Percentiles rank a stretch among this genome's conserved stretches.
These are phyloP conservation scores for Myioborus miniatus DNA, from an alignment of 2,797 vertebrate genomes.

Conservation along the genomic window DNA sequence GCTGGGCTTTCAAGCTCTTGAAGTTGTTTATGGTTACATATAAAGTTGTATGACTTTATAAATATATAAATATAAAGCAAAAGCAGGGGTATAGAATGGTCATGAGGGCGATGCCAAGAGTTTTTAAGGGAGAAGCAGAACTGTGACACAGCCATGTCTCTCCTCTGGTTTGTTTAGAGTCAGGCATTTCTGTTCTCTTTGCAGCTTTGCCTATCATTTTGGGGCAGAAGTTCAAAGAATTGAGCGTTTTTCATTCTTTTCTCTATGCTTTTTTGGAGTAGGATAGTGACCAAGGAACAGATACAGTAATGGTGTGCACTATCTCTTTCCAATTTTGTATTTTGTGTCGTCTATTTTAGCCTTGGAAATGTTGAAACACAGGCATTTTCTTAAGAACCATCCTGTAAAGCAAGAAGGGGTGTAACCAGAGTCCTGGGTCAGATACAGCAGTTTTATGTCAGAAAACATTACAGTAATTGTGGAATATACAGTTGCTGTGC, in stretches of 20 bases:
- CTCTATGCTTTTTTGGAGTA: accelerated
- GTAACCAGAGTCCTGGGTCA: not conserved
- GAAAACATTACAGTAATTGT: slow-evolving; percentile 39
- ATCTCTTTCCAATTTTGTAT: not conserved
- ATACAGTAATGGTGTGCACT: accelerated
- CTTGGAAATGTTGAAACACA: not conserved
- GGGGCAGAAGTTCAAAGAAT: not conserved
- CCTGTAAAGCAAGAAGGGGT: not conserved
- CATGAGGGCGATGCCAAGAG: accelerated
- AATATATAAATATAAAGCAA: not conserved
- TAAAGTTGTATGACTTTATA: not conserved
- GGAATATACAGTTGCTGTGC: slow-evolving; percentile 39
- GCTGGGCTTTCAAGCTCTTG: not conserved
- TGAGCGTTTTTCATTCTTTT: not conserved
- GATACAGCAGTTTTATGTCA: slow-evolving; percentile 57
- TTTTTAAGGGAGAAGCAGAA: not conserved
- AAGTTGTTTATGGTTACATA: not conserved
- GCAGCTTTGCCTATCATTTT: not conserved
- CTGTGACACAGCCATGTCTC: accelerated
- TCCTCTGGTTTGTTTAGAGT: not conserved
- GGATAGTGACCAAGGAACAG: not conserved
- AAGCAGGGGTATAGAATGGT: not conserved
- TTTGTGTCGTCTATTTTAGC: not conserved
- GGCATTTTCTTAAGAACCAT: not conserved
- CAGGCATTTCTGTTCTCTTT: not conserved